Percentiles rank a stretch among this genome's conserved stretches.
Evolutionary conservation across 2,113 vertebrate species (phyloP).

Genomic region (Poecile atricapillus): DNA sequence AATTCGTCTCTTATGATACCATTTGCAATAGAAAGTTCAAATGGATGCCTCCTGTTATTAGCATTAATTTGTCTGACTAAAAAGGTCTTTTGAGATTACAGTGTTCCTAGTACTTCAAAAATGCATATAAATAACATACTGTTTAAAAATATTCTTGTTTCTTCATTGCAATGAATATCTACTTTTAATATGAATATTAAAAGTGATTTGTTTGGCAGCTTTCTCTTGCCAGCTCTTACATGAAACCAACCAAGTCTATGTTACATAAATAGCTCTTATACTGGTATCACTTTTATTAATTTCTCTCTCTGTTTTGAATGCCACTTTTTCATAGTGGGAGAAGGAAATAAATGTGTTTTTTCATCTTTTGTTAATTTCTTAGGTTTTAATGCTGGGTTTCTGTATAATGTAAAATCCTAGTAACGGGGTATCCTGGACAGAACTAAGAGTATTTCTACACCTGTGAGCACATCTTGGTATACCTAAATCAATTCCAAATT

Average conservation of each 20-base stretch:
- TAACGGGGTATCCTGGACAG: neutral
- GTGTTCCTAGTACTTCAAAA: neutral
- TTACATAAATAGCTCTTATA: neutral
- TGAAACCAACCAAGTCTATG: neutral
- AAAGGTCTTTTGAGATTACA: constrained; percentile 30
- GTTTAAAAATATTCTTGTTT: constrained; percentile 24
- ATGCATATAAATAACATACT: neutral
- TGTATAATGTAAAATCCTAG: neutral
- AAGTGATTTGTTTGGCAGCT: constrained; percentile 12
- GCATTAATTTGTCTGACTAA: constrained; percentile 30
- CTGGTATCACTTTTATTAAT: neutral
- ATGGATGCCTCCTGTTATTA: neutral
- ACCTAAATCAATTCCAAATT: neutral
- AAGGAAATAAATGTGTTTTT: neutral
- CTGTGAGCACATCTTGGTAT: neutral
- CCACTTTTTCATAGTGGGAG: neutral
- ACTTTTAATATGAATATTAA: neutral
- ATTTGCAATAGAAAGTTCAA: neutral
- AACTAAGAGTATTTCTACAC: neutral
- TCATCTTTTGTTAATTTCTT: neutral
- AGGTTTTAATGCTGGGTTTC: neutral
- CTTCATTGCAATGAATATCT: neutral
- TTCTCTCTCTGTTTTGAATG: neutral
- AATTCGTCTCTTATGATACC: neutral
- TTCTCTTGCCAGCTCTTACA: constrained; percentile 14